Evolutionary conservation across 2,888 invertebrate genomes (phyloP).

Genomic region (Xestia rhomboidea): DNA sequence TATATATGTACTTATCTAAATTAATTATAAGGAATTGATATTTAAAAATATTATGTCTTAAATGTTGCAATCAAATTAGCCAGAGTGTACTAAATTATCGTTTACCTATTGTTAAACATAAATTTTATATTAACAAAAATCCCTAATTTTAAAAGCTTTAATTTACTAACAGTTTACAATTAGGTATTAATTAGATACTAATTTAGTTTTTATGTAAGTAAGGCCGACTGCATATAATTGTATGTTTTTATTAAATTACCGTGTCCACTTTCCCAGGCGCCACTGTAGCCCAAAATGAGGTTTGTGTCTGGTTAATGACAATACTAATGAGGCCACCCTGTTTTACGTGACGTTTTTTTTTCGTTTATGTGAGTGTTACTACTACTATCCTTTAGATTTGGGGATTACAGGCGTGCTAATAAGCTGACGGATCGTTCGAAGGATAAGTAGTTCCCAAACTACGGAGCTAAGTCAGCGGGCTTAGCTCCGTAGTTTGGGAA

Average conservation of each 20-base stretch:
- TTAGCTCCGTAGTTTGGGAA: not conserved
- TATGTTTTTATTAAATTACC: not conserved
- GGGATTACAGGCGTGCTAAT: not conserved
- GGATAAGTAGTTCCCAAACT: no score
- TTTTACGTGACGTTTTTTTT: not conserved
- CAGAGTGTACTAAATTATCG: constrained; percentile 20
- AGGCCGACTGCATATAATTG: constrained; percentile 27
- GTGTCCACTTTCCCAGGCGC: not conserved
- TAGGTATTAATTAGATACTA: constrained; percentile 23
- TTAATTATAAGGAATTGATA: constrained; percentile 51
- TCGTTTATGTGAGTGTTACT: not conserved
- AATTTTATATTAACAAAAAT: constrained; percentile 21
- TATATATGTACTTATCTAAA: constrained; percentile 16
- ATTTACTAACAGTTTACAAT: constrained; percentile 50
- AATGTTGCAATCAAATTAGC: constrained; percentile 21
- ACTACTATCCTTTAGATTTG: not conserved
- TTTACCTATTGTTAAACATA: constrained; percentile 9
- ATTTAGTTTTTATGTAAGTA: constrained; percentile 23
- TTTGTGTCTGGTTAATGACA: not conserved
- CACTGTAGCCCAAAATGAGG: not conserved
- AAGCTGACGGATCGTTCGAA: not conserved
- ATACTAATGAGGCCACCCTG: not conserved
- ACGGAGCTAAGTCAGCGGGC: no score
- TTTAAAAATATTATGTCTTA: constrained; percentile 37
- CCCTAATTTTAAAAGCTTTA: constrained; percentile 49